These are phyloP conservation scores for Echiichthys vipera DNA, from an alignment of 2,797 vertebrate species.

Conservation along the genomic window DNA sequence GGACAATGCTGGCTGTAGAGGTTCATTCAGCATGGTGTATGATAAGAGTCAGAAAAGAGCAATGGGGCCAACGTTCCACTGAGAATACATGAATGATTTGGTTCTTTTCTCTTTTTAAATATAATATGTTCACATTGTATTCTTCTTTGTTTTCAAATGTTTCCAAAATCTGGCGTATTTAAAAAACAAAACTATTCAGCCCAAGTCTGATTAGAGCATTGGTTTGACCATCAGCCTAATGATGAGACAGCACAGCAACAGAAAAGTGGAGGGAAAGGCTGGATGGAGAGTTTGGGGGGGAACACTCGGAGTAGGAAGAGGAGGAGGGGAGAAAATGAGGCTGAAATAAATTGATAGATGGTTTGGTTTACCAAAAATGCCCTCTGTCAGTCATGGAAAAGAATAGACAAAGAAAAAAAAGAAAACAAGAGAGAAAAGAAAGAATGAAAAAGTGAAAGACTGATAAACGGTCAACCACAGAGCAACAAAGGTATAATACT, in stretches of 20 bases:
- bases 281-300: constrained; percentile 49
- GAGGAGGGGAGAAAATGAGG: constrained; percentile 45
- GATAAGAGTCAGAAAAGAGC: not conserved
- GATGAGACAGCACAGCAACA: constrained; percentile 78
- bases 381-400: constrained; percentile 90
- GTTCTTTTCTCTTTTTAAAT: not conserved
- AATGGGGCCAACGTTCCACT: not conserved
- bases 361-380: constrained; percentile 90
- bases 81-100: constrained; percentile 34
- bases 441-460: constrained; percentile 82
- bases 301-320: constrained; percentile 31
- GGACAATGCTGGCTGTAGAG: not conserved
- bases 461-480: constrained; percentile 78
- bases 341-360: constrained; percentile 83
- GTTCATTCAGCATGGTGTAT: not conserved
- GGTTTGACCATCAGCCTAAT: constrained; percentile 79
- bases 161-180: constrained; percentile 7
- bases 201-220: constrained; percentile 78
- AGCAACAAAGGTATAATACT: constrained; percentile 60
- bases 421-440: constrained; percentile 80
- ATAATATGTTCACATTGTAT: not conserved
- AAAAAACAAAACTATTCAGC: constrained; percentile 28
- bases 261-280: constrained; percentile 70
- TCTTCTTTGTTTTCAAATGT: constrained; percentile 13
- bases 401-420: constrained; percentile 81